Percentiles rank a stretch among this genome's conserved stretches.
Conservation (phyloP, 2,113 vertebrate genomes). For the Balaeniceps rex region DNA sequence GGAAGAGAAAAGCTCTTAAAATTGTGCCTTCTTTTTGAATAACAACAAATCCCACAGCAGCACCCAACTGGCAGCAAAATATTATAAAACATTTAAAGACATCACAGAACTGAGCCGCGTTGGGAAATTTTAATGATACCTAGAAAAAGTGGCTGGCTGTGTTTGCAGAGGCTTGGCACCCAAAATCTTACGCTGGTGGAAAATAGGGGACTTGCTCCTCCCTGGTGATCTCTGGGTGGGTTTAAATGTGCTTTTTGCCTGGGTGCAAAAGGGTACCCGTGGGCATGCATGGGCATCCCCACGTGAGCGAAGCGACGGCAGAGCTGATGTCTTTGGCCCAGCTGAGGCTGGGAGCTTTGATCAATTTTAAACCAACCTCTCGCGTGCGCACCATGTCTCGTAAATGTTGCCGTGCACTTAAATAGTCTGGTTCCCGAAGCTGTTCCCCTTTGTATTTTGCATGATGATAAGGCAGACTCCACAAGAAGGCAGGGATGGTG, state of each 20-base stretch:
- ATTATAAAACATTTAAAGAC: constrained; percentile 15
- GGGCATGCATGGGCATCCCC: neutral
- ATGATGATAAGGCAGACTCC: neutral
- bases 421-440: neutral
- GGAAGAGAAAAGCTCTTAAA: constrained; percentile 2
- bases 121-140: constrained; percentile 3
- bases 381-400: rapidly evolving
- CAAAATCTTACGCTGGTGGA: neutral
- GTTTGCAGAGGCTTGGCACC: neutral
- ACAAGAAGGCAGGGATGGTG: neutral
- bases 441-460: neutral
- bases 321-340: neutral
- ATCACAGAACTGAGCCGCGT: neutral
- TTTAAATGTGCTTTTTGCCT: neutral
- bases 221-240: neutral
- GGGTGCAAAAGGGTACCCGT: neutral
- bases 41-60: constrained; percentile 27
- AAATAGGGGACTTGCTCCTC: neutral
- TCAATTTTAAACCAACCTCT: neutral
- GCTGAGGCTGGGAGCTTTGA: neutral
- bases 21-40: constrained; percentile 37
- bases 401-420: rapidly evolving
- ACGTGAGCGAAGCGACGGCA: rapidly evolving
- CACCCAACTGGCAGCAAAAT: neutral
- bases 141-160: neutral